Conservation (phyloP, 2,797 vertebrate genomes). For the Ambastaia sidthimunki region DNA sequence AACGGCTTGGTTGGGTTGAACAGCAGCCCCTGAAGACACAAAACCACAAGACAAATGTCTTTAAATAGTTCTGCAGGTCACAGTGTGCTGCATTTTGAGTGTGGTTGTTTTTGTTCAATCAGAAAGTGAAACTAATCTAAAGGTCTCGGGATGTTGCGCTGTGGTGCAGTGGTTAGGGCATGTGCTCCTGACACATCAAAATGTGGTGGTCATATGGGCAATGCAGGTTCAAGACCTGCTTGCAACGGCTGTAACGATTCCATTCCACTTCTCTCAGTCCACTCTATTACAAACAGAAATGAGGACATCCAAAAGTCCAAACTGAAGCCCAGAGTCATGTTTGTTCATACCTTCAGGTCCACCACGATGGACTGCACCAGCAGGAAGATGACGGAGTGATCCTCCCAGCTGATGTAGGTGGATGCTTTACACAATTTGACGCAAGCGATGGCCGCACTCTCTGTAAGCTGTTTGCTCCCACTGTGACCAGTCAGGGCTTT, state of each 20-base stretch:
- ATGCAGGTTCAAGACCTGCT: neutral
- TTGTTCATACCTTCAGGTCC: conserved; percentile 88
- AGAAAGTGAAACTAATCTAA: no score
- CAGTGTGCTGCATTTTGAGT: no score
- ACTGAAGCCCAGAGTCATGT: neutral
- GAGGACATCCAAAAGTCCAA: neutral
- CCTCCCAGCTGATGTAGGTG: conserved; percentile 97
- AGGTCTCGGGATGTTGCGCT: neutral
- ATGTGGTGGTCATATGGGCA: neutral
- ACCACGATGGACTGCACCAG: conserved; percentile 94
- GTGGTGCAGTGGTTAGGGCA: neutral
- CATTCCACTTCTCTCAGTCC: neutral
- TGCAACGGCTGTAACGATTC: neutral
- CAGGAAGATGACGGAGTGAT: conserved; percentile 94
- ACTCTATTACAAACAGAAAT: neutral
- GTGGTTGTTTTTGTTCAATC: neutral
- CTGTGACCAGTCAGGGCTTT: conserved; percentile 91
- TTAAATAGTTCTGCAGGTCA: no score
- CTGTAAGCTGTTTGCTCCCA: conserved; percentile 91
- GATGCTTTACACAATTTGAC: conserved; percentile 97
- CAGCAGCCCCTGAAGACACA: conserved; percentile 82
- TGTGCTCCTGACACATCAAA: no score
- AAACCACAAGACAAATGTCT: neutral
- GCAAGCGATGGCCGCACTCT: conserved; percentile 94
- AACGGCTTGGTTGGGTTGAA: conserved; percentile 97